Conservation (phyloP, 1,140 invertebrate species). For the Apis dorsata region DNA sequence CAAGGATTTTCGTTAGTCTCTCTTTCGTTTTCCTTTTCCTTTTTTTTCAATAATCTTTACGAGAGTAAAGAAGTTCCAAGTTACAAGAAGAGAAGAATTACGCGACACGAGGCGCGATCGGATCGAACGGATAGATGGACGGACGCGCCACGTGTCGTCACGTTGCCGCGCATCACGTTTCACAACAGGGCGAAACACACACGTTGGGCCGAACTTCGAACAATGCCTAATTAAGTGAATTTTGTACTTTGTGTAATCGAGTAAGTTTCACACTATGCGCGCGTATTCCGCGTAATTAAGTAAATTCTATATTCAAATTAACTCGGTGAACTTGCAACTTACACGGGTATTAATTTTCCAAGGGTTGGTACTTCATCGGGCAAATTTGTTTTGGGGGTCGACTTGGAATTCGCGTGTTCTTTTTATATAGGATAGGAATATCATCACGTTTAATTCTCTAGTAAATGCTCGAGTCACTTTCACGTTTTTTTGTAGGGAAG, state of each 20-base stretch:
- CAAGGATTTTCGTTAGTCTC: too few species aligned
- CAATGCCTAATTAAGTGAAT: constrained; percentile 1
- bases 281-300: neutral
- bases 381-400: neutral
- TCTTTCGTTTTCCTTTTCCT: too few species aligned
- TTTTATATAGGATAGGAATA: too few species aligned
- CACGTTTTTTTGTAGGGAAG: neutral
- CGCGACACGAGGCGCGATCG: too few species aligned
- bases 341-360: neutral
- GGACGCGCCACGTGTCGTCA: too few species aligned
- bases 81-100: too few species aligned
- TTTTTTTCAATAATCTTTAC: too few species aligned
- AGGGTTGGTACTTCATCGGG: neutral
- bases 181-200: neutral
- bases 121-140: too few species aligned
- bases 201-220: neutral
- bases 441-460: neutral
- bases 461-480: neutral
- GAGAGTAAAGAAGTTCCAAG: too few species aligned
- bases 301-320: constrained; percentile 22
- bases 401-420: neutral
- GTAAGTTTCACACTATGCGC: neutral
- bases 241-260: constrained; percentile 1
- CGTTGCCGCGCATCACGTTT: neutral
- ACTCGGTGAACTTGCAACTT: neutral